Evolutionary conservation across 2,888 invertebrate genomes (phyloP), one percentile per base, ranked within the genome.

Genomic region (Lasius fuliginosus): DNA sequence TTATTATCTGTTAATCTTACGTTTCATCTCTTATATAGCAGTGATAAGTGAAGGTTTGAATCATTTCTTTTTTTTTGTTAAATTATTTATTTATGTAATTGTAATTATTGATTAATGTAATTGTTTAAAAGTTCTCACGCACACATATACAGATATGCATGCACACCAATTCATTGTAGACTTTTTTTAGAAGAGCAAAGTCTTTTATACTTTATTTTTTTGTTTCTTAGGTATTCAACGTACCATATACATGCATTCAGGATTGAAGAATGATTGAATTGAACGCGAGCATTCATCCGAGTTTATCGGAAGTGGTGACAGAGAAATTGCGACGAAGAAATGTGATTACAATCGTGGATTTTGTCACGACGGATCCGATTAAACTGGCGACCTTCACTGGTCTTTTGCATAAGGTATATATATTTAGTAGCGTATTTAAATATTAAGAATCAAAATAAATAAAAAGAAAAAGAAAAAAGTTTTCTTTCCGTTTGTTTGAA

Each of bases 271-370:
- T 90, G 90, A 36, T 75, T 5, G 75, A 83, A 74, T 68, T 90
- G 69, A 87, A 40, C 77, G 73, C 87, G 8, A 83, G 74, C 36
- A 82, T 91, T 27, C 93, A 95, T 92, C 89, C 92, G 23, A 89
- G 93, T 71, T 92, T 97, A 18, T 95, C 95, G 3, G 95, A 95
- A 85, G 92, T 90, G 83, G 90, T 95, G 40, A 71, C 97, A 42
- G 94, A 95, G 87, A 91, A 91, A 85, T 95, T 97, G n/a, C 90
- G 94, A 65, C 95, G 95, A 82, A 96, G 96, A 91, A 95, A 96
- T 77, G 96, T 97, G 84, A 94, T 92, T 85, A 96, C 96, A 12
- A 93, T 96, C 60, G 91, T 95, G 53, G 96, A 97, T 91, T 97
- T 97, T 93, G 93, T 97, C 83, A 94, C 95, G 88, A 95, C 96